Base-by-base conservation (phyloP, 2,113 vertebrate genomes). In the Gymnarchus niloticus region DNA sequence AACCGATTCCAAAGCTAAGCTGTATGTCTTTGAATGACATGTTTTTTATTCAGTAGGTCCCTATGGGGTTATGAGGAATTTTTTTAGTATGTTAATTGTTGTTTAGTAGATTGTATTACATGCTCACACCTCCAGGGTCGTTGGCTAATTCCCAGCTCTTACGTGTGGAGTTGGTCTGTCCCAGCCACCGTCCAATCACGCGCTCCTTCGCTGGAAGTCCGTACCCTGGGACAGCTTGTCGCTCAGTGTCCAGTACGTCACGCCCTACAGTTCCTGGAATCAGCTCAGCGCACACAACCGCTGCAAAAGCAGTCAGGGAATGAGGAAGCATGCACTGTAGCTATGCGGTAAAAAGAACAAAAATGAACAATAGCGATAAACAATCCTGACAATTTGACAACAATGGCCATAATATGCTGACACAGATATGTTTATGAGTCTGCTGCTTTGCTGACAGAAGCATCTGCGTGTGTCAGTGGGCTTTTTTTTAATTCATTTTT, bases 1-100 rank as follows among this genome's bases (percentile, higher is more conserved):
- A 89, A 89, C 1, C 56, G 83, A 89, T 85, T 90, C 89, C 76
- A 90, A 89, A 91, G 85, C 89, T 90, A 86, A 90, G 88, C 82
- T 44, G 81, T 56, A 86, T 78, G 87, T 86, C 51, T 83, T 86
- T 81, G 73, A 28, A 3, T 3, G 17, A 44, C 6, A 12, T 44
- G 84, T 90, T 87, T 89, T 88, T 89, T 91, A 87, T 88, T 88
- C 84, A 89, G 85, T 56, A 87, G 73, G 57, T 77, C 59, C 65
- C 83, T 59, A 33, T 9, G 78, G 85, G 87, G 4, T 44, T 46
- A 9, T n/a, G 23, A 51, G 21, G 44, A 51, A 80, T 54, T 19
- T 81, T 25, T n/a, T 28, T 54, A 12, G 33, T 37, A 21, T 81
- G 46, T 54, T 82, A 73, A 73, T 37, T 41, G 65, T 33, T 69